Percentiles rank a stretch among this genome's conserved stretches.
These are phyloP conservation scores for Aphidoletes aphidimyza DNA, from an alignment of 2,888 invertebrate species.

Conservation along the genomic window DNA sequence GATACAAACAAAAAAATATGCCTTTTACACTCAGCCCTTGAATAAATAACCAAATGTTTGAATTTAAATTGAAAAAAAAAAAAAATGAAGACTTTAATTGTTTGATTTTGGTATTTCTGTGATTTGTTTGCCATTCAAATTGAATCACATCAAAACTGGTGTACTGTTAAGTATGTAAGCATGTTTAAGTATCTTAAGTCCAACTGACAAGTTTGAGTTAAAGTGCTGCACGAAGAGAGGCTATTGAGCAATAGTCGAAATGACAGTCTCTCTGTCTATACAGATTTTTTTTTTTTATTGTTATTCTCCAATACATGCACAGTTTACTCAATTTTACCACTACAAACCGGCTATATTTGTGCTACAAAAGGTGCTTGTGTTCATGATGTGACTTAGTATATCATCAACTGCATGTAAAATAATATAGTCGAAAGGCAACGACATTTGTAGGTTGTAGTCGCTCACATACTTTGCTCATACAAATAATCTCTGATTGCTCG, in stretches of 20 bases:
- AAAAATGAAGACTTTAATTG: neutral
- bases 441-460: slow-evolving; percentile 32
- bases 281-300: neutral
- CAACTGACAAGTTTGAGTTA: no score
- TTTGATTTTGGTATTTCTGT: no score
- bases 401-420: neutral
- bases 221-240: neutral
- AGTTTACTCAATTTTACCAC: neutral
- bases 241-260: neutral
- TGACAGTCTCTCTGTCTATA: neutral
- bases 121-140: no score
- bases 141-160: neutral
- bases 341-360: neutral
- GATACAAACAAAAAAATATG: neutral
- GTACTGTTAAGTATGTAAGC: no score
- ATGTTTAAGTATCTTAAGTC: no score
- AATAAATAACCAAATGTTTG: neutral
- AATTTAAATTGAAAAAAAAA: neutral
- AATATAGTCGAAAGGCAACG: slow-evolving; percentile 21
- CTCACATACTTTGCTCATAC: neutral
- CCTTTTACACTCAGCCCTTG: neutral
- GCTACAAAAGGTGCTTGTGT: neutral
- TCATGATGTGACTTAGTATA: neutral
- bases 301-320: neutral
- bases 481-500: neutral